Evolutionary conservation across 2,113 vertebrate species (phyloP), one percentile per base, ranked within the genome.

Genomic region (Antigone vipio): DNA sequence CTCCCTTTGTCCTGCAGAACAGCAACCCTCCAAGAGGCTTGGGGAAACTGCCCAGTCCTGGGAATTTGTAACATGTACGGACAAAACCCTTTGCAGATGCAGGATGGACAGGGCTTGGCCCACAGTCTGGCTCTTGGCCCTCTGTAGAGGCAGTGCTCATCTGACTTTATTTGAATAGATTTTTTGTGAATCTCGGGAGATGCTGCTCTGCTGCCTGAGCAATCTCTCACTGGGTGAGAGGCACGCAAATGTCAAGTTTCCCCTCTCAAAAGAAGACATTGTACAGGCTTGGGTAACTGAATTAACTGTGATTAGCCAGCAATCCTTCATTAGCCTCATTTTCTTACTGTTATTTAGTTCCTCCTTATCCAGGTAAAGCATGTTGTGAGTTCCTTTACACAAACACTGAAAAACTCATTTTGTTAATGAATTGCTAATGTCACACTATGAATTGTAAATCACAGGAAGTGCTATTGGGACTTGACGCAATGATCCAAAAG

Each of bases 351-450:
- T 26, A 8, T 42, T 68, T 42, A 53, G 78, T 49, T 85, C 78
- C 60, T 93, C 60, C 74, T 85, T 26, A 23, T 44, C 53, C 87
- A 40, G 59, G 34, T 55, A 58, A 83, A 67, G 27, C 29, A 20
- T 20, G 5, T 45, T 69, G 68, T 27, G 47, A 7, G 32, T 60
- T 77, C 62, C 63, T 85, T 87, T 62, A n/a, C 1, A 2, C 80
- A 77, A 93, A 89, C 42, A 44, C 38, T 18, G 84, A 76, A 81
- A 97, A 92, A 73, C 35, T 45, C 17, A 4, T 40, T 81, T 77
- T 79, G 10, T 69, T 96, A 97, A 98, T 97, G 92, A 97, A 53
- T 77, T 64, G 84, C 91, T 97, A 89, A 96, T 95, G 84, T 78
- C 55, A 85, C 85, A 63, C 27, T 9, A 3, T 4, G 81, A 44